Evolutionary conservation across 2,888 invertebrate species (phyloP), one percentile per base, ranked within the genome.

Genomic region (Sussaba pulchella): DNA sequence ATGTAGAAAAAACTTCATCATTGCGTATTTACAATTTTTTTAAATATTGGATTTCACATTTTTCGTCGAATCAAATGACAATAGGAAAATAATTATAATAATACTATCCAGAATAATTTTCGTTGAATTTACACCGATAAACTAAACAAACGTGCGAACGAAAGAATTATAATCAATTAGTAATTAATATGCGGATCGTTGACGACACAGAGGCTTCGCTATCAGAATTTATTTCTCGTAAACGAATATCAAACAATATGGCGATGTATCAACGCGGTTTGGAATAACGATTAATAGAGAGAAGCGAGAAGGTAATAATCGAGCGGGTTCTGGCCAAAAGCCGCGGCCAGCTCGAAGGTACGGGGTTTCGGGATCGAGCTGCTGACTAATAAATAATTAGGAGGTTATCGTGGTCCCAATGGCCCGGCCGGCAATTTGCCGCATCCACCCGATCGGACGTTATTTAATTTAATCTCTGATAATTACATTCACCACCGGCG

Each of bases 391-490:
- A 85, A 86, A 87, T 86, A 86, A 87, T 85, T 86, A 86, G 85
- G 80, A 67, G 83, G 70, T 76, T 67, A 77, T 82, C 82, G 74
- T 31, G 64, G 78, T 80, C 83, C 79, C 75, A 80, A 86, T 84
- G 81, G 82, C 84, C 79, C 82, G 73, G 78, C 84, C 75, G 80
- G 85, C 79, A 86, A 84, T 78, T 83, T 82, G 50, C 78, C 67
- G 74, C 74, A 61, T 83, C 82, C 83, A 73, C 75, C 83, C 84
- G 85, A 86, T 88, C 85, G 86, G 85, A 84, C 85, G 84, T 84
- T 83, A 85, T 86, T 85, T 83, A 84, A 87, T 87, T 87, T 84
- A 86, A 87, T 87, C 83, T 78, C 75, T 78, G 82, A 84, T 82
- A 84, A 84, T 83, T 83, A 83, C 81, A 77, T 83, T 78, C 75